Base-by-base conservation (phyloP, 1,140 invertebrate genomes). In the Pseudoatta argentina region DNA sequence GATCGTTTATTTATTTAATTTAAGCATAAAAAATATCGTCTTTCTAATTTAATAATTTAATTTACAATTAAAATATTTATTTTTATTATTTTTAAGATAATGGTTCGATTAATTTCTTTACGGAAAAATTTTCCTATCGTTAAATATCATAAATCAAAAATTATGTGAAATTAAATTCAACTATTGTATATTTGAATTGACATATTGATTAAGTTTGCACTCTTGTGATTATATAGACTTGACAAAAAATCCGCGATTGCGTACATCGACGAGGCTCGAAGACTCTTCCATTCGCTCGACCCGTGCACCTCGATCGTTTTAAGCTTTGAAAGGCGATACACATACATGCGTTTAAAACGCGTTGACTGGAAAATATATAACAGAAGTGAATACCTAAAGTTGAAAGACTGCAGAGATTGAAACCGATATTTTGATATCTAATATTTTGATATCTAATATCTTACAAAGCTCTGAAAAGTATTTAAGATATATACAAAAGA, bases 231-330 rank as follows among this genome's bases (percentile, higher is more conserved):
- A 27, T 21, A 3, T 1, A 34, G 34, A 12, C 10, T 53, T 67
- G 6, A 51, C 12, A 21, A 57, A 76, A 76, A 21, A 63, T 30
- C 18, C 24, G 21, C 21, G 21, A 75, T 24, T 44, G 69, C 55
- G 30, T 39, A 34, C 55, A 51, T 86, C 55, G 34, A 75, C 30
- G 4, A 81, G 27, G 18, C 69, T 51, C 24, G 16, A 59, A 57
- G 27, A 63, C 66, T 48, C 82, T 63, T 91, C 88, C 77, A 79
- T 90, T 91, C 77, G 86, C 81, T 88, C 76, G 89, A 87, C 87
- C 67, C 72, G 71, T 82, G 44, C 76, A 90, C 85, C 75, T 90
- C 72, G 48, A 78, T 63, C 14, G 39, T 61, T 64, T 61, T 51
- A 51, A 67, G 16, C 21, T 86, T 83, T 69, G n/a, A 57, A 2